Conservation (phyloP, 35 echinoderm and acorn worm species). For the Lytechinus variegatus region DNA sequence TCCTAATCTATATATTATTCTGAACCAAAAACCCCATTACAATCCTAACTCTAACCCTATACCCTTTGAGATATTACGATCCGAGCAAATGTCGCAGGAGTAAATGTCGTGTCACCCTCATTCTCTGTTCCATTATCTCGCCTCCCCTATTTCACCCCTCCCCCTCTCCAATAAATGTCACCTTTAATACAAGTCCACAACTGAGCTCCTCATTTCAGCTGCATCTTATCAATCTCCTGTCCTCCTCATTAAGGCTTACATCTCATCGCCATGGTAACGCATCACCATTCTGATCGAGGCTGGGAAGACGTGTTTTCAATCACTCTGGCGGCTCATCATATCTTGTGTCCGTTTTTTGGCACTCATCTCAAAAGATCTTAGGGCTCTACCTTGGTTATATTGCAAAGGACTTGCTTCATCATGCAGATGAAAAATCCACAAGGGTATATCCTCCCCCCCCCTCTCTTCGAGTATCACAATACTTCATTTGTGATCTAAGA, state of each 20-base stretch:
- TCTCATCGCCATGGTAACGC: background rate
- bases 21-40: no score
- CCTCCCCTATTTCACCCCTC: background rate
- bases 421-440: background rate
- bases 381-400: background rate
- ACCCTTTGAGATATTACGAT: no score
- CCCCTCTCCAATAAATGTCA: no score
- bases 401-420: background rate
- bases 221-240: background rate
- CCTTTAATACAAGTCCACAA: background rate
- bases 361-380: no score
- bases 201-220: background rate
- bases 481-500: background rate
- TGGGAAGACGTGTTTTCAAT: background rate
- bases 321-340: background rate
- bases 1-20: no score
- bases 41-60: no score
- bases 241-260: background rate
- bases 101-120: background rate
- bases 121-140: background rate
- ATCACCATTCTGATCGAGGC: background rate
- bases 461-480: background rate
- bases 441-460: background rate
- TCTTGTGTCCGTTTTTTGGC: background rate
- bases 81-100: no score